phyloP scores from a whole-genome alignment of 2,797 vertebrate genomes.

The Gymnoscopelus braueri region DNA sequence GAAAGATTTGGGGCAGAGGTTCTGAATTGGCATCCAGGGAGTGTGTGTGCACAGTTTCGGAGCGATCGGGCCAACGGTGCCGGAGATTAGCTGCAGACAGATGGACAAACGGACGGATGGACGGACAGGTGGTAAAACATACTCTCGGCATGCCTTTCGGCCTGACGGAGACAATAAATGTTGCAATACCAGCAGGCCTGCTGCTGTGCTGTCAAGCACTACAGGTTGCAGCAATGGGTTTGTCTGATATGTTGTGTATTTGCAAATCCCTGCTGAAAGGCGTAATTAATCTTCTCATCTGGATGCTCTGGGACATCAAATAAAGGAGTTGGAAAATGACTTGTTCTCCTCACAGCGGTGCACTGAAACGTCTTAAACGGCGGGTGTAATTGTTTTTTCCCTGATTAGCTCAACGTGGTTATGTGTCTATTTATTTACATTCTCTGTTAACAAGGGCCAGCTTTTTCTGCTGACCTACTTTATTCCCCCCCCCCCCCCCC shows the following conservation, averaged over 20 bases:
- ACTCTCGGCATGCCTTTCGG: no score
- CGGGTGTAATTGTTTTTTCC: constrained; percentile 72
- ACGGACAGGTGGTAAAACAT: no score
- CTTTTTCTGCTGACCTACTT: constrained; percentile 74
- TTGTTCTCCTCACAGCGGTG: constrained; percentile 75
- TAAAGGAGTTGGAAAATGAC: constrained; percentile 71
- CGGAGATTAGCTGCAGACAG: no score
- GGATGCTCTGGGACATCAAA: constrained; percentile 72
- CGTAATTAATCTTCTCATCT: constrained; percentile 78
- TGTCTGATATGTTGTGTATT: constrained; percentile 71
- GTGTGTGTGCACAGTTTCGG: no score
- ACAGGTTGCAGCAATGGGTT: constrained; percentile 66
- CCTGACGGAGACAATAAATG: constrained; percentile 62
- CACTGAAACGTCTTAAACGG: constrained; percentile 73
- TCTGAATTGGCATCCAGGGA: no score
- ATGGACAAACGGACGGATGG: no score
- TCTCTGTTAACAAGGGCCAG: constrained; percentile 77
- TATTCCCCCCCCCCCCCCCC: constrained; percentile 15
- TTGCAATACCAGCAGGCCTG: constrained; percentile 62
- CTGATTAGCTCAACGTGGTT: constrained; percentile 74
- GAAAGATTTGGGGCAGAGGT: no score
- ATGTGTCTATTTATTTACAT: constrained; percentile 78
- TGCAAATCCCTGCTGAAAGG: constrained; percentile 73
- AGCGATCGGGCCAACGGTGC: no score
- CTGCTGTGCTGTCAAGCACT: constrained; percentile 63